phyloP scores from a whole-genome alignment of 1,140 invertebrate genomes.

The Drosophila quadrilineata region DNA sequence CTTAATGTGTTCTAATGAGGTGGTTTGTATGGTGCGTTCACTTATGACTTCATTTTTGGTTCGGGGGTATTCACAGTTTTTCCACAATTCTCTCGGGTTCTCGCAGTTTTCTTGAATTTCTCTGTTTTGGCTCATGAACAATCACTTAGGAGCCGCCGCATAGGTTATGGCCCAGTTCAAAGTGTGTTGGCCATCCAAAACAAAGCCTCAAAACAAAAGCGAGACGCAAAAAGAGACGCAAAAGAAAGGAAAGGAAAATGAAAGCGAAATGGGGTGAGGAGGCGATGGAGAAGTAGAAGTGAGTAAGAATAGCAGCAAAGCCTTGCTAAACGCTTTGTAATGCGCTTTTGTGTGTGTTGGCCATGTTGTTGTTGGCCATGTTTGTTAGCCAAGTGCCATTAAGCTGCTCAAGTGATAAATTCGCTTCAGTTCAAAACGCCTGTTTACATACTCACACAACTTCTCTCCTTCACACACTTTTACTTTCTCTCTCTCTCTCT shows the following conservation, averaged over 20 bases:
- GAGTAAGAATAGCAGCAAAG: no score
- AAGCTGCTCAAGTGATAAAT: conserved; percentile 77
- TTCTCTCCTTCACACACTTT: neutral
- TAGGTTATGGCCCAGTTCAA: conserved; percentile 10
- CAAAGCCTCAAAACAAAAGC: conserved; percentile 33
- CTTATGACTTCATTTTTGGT: no score
- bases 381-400: conserved; percentile 66
- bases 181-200: conserved; percentile 16
- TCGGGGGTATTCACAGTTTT: no score
- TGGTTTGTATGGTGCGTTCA: no score
- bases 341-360: conserved; percentile 58
- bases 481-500: neutral
- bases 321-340: conserved; percentile 73
- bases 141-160: conserved; percentile 40
- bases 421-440: conserved; percentile 55
- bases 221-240: conserved; percentile 30
- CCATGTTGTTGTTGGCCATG: conserved; percentile 25
- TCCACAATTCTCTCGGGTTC: no score
- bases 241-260: conserved; percentile 8
- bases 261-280: conserved; percentile 1
- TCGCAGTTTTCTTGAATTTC: conserved; percentile 64
- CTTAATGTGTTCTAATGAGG: no score
- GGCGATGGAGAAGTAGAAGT: neutral
- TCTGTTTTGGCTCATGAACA: conserved; percentile 44
- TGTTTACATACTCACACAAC: neutral